Evolutionary conservation across 2,797 vertebrate species (phyloP), one percentile per base, ranked within the genome.

Genomic region (Babyrousa celebensis): DNA sequence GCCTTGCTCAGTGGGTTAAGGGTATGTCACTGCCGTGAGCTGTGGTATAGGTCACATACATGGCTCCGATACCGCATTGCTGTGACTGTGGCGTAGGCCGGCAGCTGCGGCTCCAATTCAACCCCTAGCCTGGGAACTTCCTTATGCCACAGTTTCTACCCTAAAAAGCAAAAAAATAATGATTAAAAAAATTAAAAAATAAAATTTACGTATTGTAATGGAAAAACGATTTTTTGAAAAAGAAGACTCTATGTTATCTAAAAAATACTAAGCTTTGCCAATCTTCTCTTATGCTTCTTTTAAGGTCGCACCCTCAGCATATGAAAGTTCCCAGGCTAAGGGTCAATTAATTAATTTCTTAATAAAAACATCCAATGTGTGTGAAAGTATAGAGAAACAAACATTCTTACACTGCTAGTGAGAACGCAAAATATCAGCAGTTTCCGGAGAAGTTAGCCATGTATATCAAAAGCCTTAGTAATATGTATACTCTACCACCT

Each of bases 371-470:
- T 40, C 4, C 54, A 56, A 5, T 85, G 32, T 67, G 48, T 40
- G 12, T 84, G n/a, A 27, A 89, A 91, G 1, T 36, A 36, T 56
- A 16, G 52, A 93, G 40, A 29, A 87, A 85, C 1, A 70, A 83
- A 9, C 17, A 80, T 92, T 90, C 7, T n/a, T 62, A 17, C 5
- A 48, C 62, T 48, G 12, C 5, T 32, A 92, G 21, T 25, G 36
- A 89, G 48, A 72, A 9, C 29, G 11, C 20, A 77, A 91, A 77
- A 74, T 83, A 93, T 3, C 21, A 78, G 71, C 70, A 80, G 48
- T 85, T 95, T 77, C 67, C 52, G 77, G 40, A 85, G 32, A 90
- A 83, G 25, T 79, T 91, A 79, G 15, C n/a, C 90, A 54, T 84
- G 2, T 78, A 11, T 78, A 32, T 79, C 74, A 82, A 92, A 96